Base-by-base conservation (phyloP, 2,113 vertebrate species). In the Vulpes lagopus region DNA sequence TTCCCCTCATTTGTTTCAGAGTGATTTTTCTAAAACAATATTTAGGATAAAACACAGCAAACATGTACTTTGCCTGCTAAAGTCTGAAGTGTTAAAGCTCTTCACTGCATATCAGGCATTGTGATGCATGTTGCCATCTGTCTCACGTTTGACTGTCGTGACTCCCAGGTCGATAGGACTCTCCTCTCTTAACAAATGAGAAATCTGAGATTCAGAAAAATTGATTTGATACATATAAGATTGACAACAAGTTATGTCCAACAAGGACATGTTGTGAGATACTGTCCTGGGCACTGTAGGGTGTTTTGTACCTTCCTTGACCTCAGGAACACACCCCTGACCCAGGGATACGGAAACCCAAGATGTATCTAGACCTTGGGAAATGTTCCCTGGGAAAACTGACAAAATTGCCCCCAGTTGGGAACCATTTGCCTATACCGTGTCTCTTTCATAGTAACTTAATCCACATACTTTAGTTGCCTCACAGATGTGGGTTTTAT, bases 291-390 rank as follows among this genome's bases (percentile, higher is more conserved):
- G 11, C 64, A 9, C 25, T 38, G 1, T 17, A 55, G 14, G 57
- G 38, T 43, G 15, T 15, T 55, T 30, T 60, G 12, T 3, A 32
- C 5, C 38, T n/a, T 81, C 8, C 27, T 4, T 91, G 27, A 74
- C 9, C 11, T 92, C 11, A 62, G 4, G 3, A n/a, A 11, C 11
- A 17, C 35, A 0, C 1, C 6, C 0, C 43, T 69, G 30, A 12
- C 30, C 60, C 65, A 6, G 32, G 57, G 17, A 30, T 53, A 2
- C 32, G 43, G 43, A 95, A 89, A 67, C 4, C 30, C 79, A 59
- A 94, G 51, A 38, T 49, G 2, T 22, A 62, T 51, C 2, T 11
- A 91, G 74, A 25, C 11, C 23, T 23, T 8, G 8, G 4, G 59
- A 80, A 81, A 43, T 53, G 4, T 49, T 20, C 3, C 20, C 32